Conservation (phyloP, 2,888 invertebrate genomes). For the Gastracanthus pulcherrimus region DNA sequence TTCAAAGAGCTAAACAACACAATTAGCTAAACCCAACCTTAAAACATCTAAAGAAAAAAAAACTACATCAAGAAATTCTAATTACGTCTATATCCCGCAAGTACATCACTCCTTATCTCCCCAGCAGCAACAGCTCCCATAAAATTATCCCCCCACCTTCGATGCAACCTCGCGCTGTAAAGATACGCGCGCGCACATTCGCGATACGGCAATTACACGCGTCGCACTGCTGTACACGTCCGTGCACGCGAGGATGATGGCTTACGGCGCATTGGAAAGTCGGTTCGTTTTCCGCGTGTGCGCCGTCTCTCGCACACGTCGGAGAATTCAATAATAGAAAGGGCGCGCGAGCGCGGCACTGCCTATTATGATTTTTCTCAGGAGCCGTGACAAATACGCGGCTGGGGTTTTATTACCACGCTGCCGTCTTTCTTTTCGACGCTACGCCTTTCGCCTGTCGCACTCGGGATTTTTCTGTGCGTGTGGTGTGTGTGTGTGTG, state of each 20-base stretch:
- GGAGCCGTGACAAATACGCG: constrained; percentile 21
- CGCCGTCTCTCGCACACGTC: background rate
- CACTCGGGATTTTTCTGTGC: no score
- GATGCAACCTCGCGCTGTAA: no score
- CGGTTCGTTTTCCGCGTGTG: background rate
- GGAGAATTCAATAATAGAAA: constrained; percentile 45
- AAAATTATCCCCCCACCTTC: no score
- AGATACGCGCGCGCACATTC: no score
- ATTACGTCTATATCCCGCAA: no score
- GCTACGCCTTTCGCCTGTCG: constrained; percentile 10
- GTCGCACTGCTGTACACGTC: background rate
- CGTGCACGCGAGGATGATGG: background rate
- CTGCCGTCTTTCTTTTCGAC: background rate
- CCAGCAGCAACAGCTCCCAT: no score
- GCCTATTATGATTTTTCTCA: constrained; percentile 16
- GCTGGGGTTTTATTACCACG: background rate
- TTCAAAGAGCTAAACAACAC: no score
- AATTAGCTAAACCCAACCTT: no score
- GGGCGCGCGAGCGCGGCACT: background rate
- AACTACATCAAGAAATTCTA: no score
- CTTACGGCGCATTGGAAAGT: constrained; percentile 49
- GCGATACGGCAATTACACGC: background rate
- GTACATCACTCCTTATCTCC: no score
- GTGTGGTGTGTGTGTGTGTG: no score
- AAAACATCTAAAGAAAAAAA: no score